Evolutionary conservation across 2,888 invertebrate genomes (phyloP), one percentile per base, ranked within the genome.

Genomic region (Alitta virens): DNA sequence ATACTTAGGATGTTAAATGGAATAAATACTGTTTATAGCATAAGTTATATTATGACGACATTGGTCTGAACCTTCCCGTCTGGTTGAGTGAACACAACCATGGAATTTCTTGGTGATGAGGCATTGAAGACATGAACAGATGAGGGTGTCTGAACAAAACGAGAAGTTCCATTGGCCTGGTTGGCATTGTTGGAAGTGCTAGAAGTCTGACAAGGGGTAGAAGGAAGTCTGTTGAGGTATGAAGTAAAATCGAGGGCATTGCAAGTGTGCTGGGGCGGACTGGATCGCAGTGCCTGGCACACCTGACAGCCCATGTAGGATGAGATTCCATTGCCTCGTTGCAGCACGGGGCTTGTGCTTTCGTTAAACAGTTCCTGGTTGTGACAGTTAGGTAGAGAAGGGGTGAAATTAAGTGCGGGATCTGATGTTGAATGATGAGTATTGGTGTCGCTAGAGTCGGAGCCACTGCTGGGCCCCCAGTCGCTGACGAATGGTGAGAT

Each of bases 401-500:
- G 40, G 9, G 16, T 40, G 40, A 12, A 12, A 12, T 16, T 16
- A 12, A 16, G 12, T 9, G 12, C 16, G 12, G 16, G 12, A 40
- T 40, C 40, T 12, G 12, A 40, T 12, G 40, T 40, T n/a, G n/a
- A n/a, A n/a, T n/a, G n/a, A n/a, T n/a, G n/a, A 12, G 40, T 40
- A 12, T 40, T 40, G 9, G 40, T 40, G 16, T 12, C 12, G 40
- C 40, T 40, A 14, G 57, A 49, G 18, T 58, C 57, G 9, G 59
- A 59, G 3, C 59, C 59, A 24, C 59, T 59, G 40, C 59, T 59
- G 2, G 52, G 52, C 16, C 40, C 26, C 52, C 52, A 52, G 42
- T 59, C 59, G 25, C 59, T 59, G 1, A 59, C 59, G 43, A 52
- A 38, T 16, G 59, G 59, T 14, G 59, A 59, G 27, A 59, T 59